Base-by-base conservation (phyloP, 2,797 vertebrate genomes). In the Basileuterus tristriatus region DNA sequence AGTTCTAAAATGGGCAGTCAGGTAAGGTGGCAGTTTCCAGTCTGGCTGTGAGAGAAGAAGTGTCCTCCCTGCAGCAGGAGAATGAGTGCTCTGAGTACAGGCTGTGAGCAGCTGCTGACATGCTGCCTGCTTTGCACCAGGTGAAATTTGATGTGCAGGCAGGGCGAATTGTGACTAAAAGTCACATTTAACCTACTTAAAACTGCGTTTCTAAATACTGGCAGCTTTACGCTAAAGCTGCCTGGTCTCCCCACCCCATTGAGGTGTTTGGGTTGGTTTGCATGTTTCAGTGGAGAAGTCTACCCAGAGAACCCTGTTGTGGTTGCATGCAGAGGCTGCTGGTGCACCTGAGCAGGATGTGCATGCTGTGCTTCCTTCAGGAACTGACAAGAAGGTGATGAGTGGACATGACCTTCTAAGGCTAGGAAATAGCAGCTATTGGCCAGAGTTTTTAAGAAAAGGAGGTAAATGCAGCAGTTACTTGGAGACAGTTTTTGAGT, bases 161-260 rank as follows among this genome's bases (percentile, higher is more conserved):
- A 12, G 55, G 49, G 64, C 39, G 20, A 87, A 26, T 52, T 90
- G 43, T 23, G 60, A 56, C 43, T 65, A 15, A 79, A 71, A 46
- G 52, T 41, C 37, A 23, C 34, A 16, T 27, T 59, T 59, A 67
- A 79, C 67, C 36, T 46, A 19, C 44, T 89, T 30, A 50, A 56
- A 87, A 6, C 24, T 18, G 3, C 7, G 12, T 85, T 87, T 91
- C 27, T 76, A 19, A 68, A 47, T 47, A 63, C 17, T 14, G 21
- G 20, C 52, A 87, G 24, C n/a, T 88, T 67, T n/a, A 29, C n/a
- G 15, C 20, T 47, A 3, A 53, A 68, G 46, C 60, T 65, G 12
- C 27, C 20, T 19, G 36, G 8, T 62, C 8, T 64, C 16, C 21
- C 19, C 6, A 5, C 15, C 4, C 3, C 4, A 0, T 20, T 55